Conservation (phyloP, 2,113 vertebrate genomes). For the Hystrix brachyura region DNA sequence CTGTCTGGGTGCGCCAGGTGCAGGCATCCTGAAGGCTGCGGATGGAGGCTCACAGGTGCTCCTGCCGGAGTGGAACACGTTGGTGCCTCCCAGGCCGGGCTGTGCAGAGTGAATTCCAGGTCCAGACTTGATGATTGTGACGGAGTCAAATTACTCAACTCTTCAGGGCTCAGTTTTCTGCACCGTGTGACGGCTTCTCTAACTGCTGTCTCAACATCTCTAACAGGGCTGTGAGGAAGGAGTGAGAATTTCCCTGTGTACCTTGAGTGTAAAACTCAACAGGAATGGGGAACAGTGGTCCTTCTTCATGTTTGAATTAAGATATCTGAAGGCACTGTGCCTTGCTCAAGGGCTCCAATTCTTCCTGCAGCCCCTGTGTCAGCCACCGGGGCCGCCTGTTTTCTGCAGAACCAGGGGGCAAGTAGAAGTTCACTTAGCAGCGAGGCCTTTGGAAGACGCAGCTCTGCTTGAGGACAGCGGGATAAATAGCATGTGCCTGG, state of each 20-base stretch:
- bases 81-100: neutral
- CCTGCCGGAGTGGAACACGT: neutral
- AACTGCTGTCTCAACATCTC: neutral
- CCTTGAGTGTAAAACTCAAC: neutral
- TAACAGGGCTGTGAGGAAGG: neutral
- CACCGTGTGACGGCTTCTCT: neutral
- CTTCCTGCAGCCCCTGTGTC: neutral
- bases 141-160: neutral
- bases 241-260: neutral
- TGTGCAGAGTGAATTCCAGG: neutral
- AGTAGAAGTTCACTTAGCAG: neutral
- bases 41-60: neutral
- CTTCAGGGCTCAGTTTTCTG: neutral
- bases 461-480: neutral
- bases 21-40: neutral
- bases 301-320: neutral
- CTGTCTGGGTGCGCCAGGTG: neutral
- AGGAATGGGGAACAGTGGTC: neutral
- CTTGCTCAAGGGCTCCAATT: neutral
- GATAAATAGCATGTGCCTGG: too few species aligned
- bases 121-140: neutral
- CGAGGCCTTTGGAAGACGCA: neutral
- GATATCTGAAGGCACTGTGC: neutral
- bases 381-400: too few species aligned
- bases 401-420: neutral